These are phyloP conservation scores for Melanaphis sacchari DNA, from an alignment of 1,140 invertebrate genomes.

Conservation along the genomic window DNA sequence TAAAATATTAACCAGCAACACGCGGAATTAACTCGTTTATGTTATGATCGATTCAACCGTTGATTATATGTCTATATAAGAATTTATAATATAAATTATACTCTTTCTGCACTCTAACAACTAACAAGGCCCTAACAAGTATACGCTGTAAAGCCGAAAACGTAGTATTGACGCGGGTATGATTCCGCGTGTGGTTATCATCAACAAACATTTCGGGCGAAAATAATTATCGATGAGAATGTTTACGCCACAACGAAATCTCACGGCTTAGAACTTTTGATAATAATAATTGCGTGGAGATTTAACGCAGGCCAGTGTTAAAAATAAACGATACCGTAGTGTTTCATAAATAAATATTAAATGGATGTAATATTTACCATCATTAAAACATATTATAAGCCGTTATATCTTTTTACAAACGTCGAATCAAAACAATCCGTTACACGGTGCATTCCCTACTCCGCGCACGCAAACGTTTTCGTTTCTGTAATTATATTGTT, in stretches of 20 bases:
- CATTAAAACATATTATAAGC: neutral
- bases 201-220: no score
- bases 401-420: neutral
- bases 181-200: neutral
- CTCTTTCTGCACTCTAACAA: neutral
- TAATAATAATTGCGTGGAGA: neutral
- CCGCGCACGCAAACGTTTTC: neutral
- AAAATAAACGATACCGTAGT: neutral
- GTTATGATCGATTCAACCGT: neutral
- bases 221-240: neutral
- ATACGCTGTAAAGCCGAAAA: neutral
- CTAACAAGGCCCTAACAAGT: neutral
- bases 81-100: conserved; percentile 3
- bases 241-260: neutral
- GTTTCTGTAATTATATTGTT: neutral
- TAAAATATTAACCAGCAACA: neutral
- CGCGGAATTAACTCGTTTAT: neutral
- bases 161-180: neutral
- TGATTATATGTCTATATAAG: neutral
- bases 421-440: neutral
- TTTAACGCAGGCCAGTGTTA: neutral
- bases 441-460: no score
- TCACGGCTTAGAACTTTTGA: neutral
- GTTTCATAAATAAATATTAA: neutral
- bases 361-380: conserved; percentile 20